phyloP scores from a whole-genome alignment of 2,888 invertebrate genomes.

The Cephus spinipes region DNA sequence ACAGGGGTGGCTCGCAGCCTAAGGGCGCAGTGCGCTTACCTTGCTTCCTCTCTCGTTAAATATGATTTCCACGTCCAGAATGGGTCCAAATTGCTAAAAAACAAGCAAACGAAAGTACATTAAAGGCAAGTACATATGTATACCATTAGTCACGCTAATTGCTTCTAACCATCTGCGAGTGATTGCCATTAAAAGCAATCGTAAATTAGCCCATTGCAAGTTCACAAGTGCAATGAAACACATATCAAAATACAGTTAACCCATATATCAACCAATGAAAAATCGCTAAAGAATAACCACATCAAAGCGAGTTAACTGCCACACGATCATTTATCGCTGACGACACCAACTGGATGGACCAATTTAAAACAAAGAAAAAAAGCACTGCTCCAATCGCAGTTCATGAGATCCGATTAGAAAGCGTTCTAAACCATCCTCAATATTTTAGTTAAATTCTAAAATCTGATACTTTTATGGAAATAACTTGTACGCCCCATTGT shows the following conservation, averaged over 20 bases:
- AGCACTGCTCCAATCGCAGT: background rate
- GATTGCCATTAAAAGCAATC: background rate
- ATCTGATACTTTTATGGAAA: background rate
- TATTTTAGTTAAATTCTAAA: background rate
- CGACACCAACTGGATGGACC: background rate
- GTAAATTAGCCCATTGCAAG: background rate
- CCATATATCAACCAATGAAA: background rate
- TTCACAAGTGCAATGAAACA: background rate
- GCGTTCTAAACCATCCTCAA: background rate
- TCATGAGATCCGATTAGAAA: background rate
- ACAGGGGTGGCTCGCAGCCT: slow-evolving; percentile 51
- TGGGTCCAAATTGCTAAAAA: slow-evolving; percentile 97
- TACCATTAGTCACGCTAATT: background rate
- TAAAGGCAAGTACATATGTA: slow-evolving; percentile 5
- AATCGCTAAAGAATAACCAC: background rate
- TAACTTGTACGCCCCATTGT: too few relatives aligned
- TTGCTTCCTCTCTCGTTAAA: slow-evolving; percentile 99
- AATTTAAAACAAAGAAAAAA: background rate
- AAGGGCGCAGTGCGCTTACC: slow-evolving; percentile 77
- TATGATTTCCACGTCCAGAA: slow-evolving; percentile 99
- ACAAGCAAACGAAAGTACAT: slow-evolving; percentile 58
- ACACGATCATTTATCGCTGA: background rate
- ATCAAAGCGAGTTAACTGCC: background rate
- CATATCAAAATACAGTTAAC: background rate
- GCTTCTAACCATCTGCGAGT: background rate